Evolutionary conservation across 2,113 vertebrate genomes (phyloP), one percentile per base, ranked within the genome.

Genomic region (Machaerirhynchus nigripectus): DNA sequence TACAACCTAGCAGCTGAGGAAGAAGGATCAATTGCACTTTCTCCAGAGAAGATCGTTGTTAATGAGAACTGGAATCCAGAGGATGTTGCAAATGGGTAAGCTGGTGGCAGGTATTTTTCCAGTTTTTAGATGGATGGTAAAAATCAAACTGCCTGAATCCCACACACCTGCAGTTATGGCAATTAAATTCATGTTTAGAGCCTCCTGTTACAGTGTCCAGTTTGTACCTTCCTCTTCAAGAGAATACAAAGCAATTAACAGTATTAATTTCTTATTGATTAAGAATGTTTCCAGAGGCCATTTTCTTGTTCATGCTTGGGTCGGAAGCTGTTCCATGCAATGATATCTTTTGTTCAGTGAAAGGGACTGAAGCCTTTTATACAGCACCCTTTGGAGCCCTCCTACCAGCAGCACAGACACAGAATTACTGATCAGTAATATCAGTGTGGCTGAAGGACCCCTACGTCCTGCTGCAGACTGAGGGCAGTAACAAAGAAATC

Each of bases 1-100:
- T 98, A 99, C 70, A 98, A 97, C 97, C 98, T 99, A 40, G 22
- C 82, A 15, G 77, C 56, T 37, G 13, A 9, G 1, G 99, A 99
- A 70, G 0, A 74, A 2, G 97, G 97, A 22, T 98, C 97, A 0
- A 7, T 97, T 73, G 89, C 97, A 11, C 10, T 97, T 47, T 6
- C 42, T 7, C 96, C 99, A 28, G 67, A 97, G 37, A 98, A 97
- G 93, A 97, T 98, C 24, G 49, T 99, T 42, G 98, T 99, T 56
- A 97, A 99, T 6, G 74, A 98, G 93, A 73, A 95, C 5, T 99
- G 99, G 99, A 75, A 98, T 86, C 1, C 97, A 22, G 35, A 17
- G 19, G 0, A 22, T 0, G 6, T 97, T 35, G 10, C 97, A 35
- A 76, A 96, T 2, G 97, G 98, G 98, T 98, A 84, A 94, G 27